Evolutionary conservation across 1,140 invertebrate genomes (phyloP).

Genomic region (Steinernema feltiae): DNA sequence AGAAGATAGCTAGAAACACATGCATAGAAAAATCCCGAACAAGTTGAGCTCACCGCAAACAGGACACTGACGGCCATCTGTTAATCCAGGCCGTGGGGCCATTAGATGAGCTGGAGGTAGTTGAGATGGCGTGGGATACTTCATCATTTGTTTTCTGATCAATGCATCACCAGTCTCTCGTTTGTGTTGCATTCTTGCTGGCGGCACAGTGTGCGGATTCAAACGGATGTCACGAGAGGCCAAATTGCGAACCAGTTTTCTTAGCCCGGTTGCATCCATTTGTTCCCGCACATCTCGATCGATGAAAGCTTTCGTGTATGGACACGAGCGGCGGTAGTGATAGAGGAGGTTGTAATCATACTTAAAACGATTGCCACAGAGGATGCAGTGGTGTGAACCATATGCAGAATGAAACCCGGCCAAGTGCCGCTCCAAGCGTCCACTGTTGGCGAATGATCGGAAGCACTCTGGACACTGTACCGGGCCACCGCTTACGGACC

Average conservation of each 20-base stretch:
- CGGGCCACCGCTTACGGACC: constrained; percentile 25
- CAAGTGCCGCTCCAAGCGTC: constrained; percentile 48
- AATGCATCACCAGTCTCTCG: background rate
- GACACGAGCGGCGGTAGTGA: constrained; percentile 50
- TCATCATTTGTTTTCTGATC: constrained; percentile 17
- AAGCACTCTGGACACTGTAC: constrained; percentile 40
- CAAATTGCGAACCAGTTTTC: constrained; percentile 25
- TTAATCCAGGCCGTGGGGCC: background rate
- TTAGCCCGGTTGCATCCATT: constrained; percentile 26
- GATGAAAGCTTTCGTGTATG: constrained; percentile 45
- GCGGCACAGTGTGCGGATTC: background rate
- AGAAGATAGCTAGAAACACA: constrained; percentile 19
- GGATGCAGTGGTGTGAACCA: constrained; percentile 49
- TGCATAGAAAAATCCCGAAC: background rate
- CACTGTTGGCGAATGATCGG: constrained; percentile 31
- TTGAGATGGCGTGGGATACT: background rate
- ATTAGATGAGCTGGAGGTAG: constrained; percentile 1
- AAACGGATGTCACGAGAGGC: constrained; percentile 10
- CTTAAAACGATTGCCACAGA: constrained; percentile 55
- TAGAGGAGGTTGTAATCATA: constrained; percentile 55
- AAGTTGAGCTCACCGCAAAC: constrained; percentile 18
- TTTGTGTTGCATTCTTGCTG: background rate
- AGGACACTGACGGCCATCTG: constrained; percentile 15
- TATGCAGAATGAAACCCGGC: constrained; percentile 45
- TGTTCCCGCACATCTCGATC: constrained; percentile 48